Base-by-base conservation (phyloP, 1,140 invertebrate species). In the Eupeodes corollae region DNA sequence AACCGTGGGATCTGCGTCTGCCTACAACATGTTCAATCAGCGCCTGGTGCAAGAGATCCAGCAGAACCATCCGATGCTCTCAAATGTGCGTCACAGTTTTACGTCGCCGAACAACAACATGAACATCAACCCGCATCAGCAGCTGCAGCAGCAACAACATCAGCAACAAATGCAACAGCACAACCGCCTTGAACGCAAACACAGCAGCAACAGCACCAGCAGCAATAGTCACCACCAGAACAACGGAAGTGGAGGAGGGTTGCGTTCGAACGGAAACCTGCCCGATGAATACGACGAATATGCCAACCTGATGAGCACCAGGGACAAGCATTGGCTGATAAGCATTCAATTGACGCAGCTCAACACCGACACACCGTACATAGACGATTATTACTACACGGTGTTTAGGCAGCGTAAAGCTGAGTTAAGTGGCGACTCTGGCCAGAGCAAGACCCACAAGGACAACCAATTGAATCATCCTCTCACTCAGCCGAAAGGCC, bases 261-360 rank as follows among this genome's bases (percentile, higher is more conserved):
- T 50, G 21, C 58, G 68, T 11, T 57, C 58, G 5, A 58, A 57
- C 41, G 63, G 65, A 6, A 68, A 67, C 41, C 51, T 67, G 16
- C 58, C 61, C 2, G 54, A 63, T n/a, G 63, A 63, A 34, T 67
- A 56, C 44, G 89, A 92, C 66, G 85, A 89, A 57, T 92, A 91
- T 63, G 82, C 83, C 6, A 90, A 89, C 18, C 70, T 95, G 3
- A 96, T 97, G 91, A 91, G 86, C 34, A 78, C 79, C 50, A 76
- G 82, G 35, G 91, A 96, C 58, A 95, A 94, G 60, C 88, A 92
- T 50, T 93, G 91, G 89, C 73, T 96, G 2, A 81, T 91, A 41
- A 91, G 91, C 62, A 94, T 96, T 58, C 91, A 95, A 67, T 71
- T 92, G 54, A 68, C 92, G 47, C 91, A 94, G 64, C 71, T 95